Evolutionary conservation across 2,888 invertebrate species (phyloP).

Genomic region (Dicyrtomina minuta): DNA sequence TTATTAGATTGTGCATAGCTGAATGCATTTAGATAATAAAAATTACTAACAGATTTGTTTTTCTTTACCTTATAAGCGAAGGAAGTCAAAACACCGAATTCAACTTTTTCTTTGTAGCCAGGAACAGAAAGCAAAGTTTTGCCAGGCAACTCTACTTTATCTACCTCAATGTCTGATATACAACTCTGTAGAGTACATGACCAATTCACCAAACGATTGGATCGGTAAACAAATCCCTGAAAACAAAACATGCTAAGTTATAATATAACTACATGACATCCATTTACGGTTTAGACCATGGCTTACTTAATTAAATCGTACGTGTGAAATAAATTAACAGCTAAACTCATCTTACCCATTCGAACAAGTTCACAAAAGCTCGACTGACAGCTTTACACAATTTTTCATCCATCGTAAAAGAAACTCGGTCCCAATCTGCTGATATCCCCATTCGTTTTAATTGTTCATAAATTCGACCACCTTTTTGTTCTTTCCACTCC

Average conservation of each 20-base stretch:
- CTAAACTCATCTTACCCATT: conserved; percentile 58
- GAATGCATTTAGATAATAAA: no score
- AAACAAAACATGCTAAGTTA: not conserved
- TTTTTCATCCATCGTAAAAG: conserved; percentile 95
- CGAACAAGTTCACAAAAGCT: conserved; percentile 89
- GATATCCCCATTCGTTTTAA: conserved; percentile 85
- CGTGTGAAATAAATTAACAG: no score
- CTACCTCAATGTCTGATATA: conserved; percentile 98
- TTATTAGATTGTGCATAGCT: no score
- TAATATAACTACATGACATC: not conserved
- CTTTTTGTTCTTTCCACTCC: conserved; percentile 93
- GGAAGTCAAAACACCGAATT: conserved; percentile 87
- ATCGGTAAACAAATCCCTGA: conserved; percentile 84
- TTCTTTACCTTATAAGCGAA: conserved; percentile 90
- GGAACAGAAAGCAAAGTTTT: conserved; percentile 84
- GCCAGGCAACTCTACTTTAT: conserved; percentile 86
- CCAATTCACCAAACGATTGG: conserved; percentile 96
- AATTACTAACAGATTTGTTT: no score
- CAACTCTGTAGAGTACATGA: conserved; percentile 94
- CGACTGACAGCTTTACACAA: conserved; percentile 85
- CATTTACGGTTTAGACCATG: no score
- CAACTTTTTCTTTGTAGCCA: conserved; percentile 83
- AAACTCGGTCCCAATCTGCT: conserved; percentile 89
- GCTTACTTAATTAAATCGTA: no score
- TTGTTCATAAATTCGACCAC: conserved; percentile 76